A percentile compares a stretch with the other conserved stretches of the same genome.
phyloP scores from a whole-genome alignment of 2,797 vertebrate species.

The Sebastiscus albofasciatus region DNA sequence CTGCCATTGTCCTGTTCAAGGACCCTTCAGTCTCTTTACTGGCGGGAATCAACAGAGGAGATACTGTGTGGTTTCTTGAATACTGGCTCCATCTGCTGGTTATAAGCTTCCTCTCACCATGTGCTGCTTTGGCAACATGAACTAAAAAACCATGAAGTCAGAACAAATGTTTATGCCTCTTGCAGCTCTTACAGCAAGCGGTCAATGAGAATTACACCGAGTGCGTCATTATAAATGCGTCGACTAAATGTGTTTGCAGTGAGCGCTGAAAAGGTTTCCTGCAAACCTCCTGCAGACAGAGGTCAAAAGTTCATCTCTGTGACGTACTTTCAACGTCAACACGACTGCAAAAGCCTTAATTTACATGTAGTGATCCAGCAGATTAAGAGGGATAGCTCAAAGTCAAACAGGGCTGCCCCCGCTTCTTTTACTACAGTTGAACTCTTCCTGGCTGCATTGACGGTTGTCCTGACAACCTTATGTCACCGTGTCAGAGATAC shows the following conservation, averaged over 20 bases:
- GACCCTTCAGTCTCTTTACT: not conserved
- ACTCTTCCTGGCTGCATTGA: slow-evolving; percentile 40
- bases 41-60: not conserved
- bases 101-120: not conserved
- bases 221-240: not conserved
- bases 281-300: slow-evolving; percentile 3
- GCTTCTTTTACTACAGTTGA: slow-evolving; percentile 48
- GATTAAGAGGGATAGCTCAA: slow-evolving; percentile 57
- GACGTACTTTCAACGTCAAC: slow-evolving; percentile 39
- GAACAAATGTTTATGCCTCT: not conserved
- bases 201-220: not conserved
- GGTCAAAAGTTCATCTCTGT: slow-evolving; percentile 31
- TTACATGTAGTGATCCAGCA: slow-evolving; percentile 46
- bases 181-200: not conserved
- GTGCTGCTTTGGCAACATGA: not conserved
- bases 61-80: slow-evolving; percentile 27
- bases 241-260: not conserved
- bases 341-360: slow-evolving; percentile 31
- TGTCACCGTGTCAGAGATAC: slow-evolving; percentile 58
- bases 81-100: slow-evolving; percentile 73
- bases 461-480: slow-evolving; percentile 64
- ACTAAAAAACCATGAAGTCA: not conserved
- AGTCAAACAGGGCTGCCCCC: slow-evolving; percentile 61
- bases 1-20: not conserved
- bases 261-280: not conserved